A percentile compares a stretch with the other conserved stretches of the same genome.
These are phyloP conservation scores for Scleropages formosus DNA, from an alignment of 2,797 vertebrate species.

Conservation along the genomic window DNA sequence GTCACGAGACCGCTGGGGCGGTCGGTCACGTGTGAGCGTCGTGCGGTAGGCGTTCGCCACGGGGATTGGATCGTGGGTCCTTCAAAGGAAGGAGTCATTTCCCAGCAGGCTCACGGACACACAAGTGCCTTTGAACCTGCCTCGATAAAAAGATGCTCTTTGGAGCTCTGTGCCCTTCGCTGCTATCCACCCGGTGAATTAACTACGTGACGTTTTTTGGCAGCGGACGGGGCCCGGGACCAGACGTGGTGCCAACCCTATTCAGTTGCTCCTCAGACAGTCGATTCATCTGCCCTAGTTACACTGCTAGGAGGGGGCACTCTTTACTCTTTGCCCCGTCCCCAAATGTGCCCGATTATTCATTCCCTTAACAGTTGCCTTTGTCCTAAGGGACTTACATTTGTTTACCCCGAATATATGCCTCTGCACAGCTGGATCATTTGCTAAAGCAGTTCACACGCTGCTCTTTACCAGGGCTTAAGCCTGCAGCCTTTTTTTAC, in stretches of 20 bases:
- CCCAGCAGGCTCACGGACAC: conserved; percentile 26
- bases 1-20: not conserved
- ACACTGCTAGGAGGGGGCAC: not conserved
- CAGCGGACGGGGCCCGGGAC: conserved; percentile 2
- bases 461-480: not conserved
- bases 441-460: too few relatives aligned
- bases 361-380: conserved; percentile 3
- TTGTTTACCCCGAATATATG: not conserved
- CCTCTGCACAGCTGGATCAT: conserved; percentile 1
- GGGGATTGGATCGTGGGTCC: not conserved
- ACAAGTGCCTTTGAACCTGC: conserved; percentile 27
- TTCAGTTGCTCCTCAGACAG: conserved; percentile 14
- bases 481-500: not conserved
- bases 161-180: conserved; percentile 15
- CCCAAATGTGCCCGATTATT: not conserved
- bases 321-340: not conserved
- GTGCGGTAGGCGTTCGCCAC: too few relatives aligned
- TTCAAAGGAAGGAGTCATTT: conserved; percentile 25
- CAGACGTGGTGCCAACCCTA: conserved; percentile 11
- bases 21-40: too few relatives aligned
- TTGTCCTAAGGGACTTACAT: conserved; percentile 4
- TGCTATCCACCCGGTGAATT: not conserved
- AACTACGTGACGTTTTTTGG: conserved; percentile 12
- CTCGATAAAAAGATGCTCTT: conserved; percentile 32
- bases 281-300: conserved; percentile 15